These are phyloP conservation scores for Acrossocheilus wenchowensis DNA, from an alignment of 2,797 vertebrate genomes.

Conservation along the genomic window DNA sequence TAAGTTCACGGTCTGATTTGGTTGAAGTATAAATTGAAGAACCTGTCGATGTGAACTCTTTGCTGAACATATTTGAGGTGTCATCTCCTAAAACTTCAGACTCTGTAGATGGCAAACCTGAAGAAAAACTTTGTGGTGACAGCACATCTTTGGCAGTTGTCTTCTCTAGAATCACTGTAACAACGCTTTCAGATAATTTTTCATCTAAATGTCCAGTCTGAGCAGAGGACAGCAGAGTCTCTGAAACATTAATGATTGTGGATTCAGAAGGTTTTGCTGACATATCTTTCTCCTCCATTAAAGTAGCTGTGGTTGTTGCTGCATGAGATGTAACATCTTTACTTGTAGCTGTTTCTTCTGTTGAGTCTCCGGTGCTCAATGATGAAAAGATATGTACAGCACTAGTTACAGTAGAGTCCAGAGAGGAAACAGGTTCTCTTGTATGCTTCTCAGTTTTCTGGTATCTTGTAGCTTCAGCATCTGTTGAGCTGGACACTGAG, in stretches of 20 bases:
- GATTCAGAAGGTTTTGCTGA: not conserved
- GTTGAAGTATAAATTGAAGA: not conserved
- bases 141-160: not conserved
- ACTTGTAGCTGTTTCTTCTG: not conserved
- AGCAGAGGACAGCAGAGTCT: not conserved
- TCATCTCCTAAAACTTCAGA: conserved; percentile 40
- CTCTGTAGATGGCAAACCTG: conserved; percentile 2
- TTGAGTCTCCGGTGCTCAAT: not conserved
- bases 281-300: too few relatives aligned
- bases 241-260: conserved; percentile 14
- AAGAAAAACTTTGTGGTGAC: not conserved
- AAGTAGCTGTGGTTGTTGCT: not conserved
- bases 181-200: too few relatives aligned
- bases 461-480: too few relatives aligned
- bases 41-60: not conserved
- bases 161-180: too few relatives aligned
- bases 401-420: not conserved
- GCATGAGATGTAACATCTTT: not conserved
- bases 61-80: conserved; percentile 1
- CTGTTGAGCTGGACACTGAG: too few relatives aligned
- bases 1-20: not conserved
- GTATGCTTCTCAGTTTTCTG: not conserved
- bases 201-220: conserved; percentile 2
- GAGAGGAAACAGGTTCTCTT: not conserved
- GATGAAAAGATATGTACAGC: not conserved